Percentiles rank a stretch among this genome's conserved stretches.
Conservation (phyloP, 2,888 invertebrate genomes). For the Prostheceraeus crozeri region DNA sequence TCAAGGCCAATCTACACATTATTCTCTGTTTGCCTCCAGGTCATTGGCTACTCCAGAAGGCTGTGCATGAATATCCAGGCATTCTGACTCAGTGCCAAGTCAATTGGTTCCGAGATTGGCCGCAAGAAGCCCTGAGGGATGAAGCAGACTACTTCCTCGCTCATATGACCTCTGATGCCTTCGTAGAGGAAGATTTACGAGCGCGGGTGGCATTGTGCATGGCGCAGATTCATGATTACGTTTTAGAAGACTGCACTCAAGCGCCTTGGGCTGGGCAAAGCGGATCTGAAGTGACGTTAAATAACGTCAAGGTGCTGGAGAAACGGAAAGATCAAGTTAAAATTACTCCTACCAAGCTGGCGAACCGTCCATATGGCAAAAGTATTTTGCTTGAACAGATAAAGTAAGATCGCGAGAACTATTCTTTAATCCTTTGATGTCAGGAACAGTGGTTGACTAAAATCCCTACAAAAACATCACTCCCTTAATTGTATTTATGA, state of each 20-base stretch:
- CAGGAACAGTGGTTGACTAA: too few species aligned
- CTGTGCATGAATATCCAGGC: conserved; percentile 49
- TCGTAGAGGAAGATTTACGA: too few species aligned
- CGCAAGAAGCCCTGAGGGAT: conserved; percentile 49
- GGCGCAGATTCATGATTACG: conserved; percentile 55
- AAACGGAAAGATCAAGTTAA: conserved; percentile 29
- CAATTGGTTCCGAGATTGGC: conserved; percentile 56
- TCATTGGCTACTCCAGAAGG: conserved; percentile 47
- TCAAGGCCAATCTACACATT: conserved; percentile 54
- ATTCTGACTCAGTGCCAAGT: conserved; percentile 54
- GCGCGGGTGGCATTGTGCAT: conserved; percentile 50
- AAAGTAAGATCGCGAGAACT: too few species aligned
- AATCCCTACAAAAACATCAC: too few species aligned
- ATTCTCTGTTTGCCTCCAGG: conserved; percentile 53
- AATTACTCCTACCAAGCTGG: conserved; percentile 43
- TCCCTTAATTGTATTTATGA: too few species aligned
- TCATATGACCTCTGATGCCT: too few species aligned
- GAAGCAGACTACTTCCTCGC: conserved; percentile 53
- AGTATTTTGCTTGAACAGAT: conserved; percentile 52
- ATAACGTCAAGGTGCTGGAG: conserved; percentile 18
- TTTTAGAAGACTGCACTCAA: conserved; percentile 53
- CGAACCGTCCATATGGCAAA: conserved; percentile 55
- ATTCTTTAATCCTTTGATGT: too few species aligned
- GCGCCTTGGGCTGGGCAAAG: conserved; percentile 54
- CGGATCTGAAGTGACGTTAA: conserved; percentile 46